Evolutionary conservation across 2,113 vertebrate species (phyloP), one percentile per base, ranked within the genome.

Genomic region (Pseudorasbora parva): DNA sequence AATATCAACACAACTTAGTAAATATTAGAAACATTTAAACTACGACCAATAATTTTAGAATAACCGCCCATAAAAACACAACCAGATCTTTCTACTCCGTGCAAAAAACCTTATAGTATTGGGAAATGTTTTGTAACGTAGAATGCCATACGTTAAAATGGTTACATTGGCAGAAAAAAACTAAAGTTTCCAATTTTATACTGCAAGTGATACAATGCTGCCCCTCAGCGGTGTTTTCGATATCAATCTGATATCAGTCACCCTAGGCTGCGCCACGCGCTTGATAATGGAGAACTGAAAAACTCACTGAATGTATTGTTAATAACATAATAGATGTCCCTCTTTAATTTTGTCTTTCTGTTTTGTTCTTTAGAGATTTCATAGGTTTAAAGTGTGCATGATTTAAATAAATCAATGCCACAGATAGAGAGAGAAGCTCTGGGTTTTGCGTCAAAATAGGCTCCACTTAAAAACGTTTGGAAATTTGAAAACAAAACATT

Each of bases 201-300:
- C 12, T 68, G 45, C 25, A 68, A 81, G 75, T 78, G 49, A 68
- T 85, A 33, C 82, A 78, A 85, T 71, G 72, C 69, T 84, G 84
- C 86, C 85, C 33, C 88, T 66, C 54, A 62, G 78, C 81, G 89
- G 78, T 60, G 11, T n/a, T 84, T 11, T 45, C 49, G 19, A n/a
- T 21, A 78, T 17, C 51, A 41, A 59, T 11, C 19, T 10, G 37
- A 14, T 1, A 15, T 76, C 37, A 17, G 10, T 5, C 25, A 21
- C 64, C 41, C 8, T 2, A 1, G 23, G 23, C 41, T 74, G 45
- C n/a, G 2, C 27, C 15, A 27, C 25, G 25, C 25, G 25, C 25
- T 4, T 21, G 17, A 75, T 54, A 19, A 66, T 66, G 17, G 37
- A 37, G 17, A 66, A 12, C n/a, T 47, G 25, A 14, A 68, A 21